Percentiles rank a stretch among this genome's conserved stretches.
These are phyloP conservation scores for Lasioglossum morio DNA, from an alignment of 2,888 invertebrate genomes.

Conservation along the genomic window DNA sequence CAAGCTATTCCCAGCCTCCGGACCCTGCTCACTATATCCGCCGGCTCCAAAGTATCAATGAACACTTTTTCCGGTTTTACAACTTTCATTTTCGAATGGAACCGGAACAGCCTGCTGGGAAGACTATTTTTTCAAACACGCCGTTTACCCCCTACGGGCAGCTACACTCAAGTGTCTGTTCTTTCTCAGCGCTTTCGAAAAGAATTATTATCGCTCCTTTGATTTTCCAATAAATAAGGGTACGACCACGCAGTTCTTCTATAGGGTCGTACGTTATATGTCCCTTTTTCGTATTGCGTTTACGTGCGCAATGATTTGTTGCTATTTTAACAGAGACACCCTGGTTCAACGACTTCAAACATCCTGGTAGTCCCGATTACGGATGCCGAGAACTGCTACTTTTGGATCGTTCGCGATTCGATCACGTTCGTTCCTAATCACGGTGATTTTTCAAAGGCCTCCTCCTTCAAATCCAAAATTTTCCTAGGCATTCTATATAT, in stretches of 20 bases:
- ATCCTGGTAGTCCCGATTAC: background rate
- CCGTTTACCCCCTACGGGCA: background rate
- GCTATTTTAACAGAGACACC: background rate
- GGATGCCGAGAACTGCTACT: too few species aligned
- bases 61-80: constrained; percentile 5
- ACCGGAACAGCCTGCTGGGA: background rate
- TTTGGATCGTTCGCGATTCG: too few species aligned
- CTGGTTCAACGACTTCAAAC: background rate
- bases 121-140: background rate
- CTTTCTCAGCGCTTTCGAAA: background rate
- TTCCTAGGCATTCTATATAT: background rate
- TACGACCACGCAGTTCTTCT: background rate
- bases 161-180: background rate
- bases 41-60: constrained; percentile 15
- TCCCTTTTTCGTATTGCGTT: background rate
- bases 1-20: constrained; percentile 32
- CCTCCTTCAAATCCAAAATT: background rate
- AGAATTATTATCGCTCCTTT: background rate
- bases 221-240: background rate
- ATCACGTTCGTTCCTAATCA: too few species aligned
- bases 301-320: background rate
- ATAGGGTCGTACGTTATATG: background rate
- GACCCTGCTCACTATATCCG: background rate
- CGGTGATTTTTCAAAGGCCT: background rate
- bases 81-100: background rate